Percentiles rank a stretch among this genome's conserved stretches.
Conservation (phyloP, 37 sponge, comb jelly and placozoan genomes). For the Petrosia ficiformis region DNA sequence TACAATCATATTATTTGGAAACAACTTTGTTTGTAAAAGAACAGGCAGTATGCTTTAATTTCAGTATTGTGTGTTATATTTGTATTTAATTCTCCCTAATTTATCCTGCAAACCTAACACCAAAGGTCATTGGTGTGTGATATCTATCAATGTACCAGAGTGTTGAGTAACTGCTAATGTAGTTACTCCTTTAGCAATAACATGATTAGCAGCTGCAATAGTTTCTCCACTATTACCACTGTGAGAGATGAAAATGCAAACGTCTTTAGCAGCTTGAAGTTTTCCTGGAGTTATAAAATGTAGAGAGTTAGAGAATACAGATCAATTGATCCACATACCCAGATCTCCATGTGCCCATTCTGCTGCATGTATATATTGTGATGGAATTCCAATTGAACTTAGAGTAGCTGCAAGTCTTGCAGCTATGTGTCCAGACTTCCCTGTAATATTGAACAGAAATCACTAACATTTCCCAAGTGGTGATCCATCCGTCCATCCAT, state of each 20-base stretch:
- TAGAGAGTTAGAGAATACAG: too few species aligned
- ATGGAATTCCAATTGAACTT: slow-evolving; percentile 60
- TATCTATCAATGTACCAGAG: slow-evolving; percentile 28
- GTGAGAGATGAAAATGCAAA: slow-evolving; percentile 77
- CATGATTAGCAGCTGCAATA: slow-evolving; percentile 46
- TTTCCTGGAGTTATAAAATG: slow-evolving; percentile 52
- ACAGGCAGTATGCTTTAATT: too few species aligned
- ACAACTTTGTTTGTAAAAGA: too few species aligned
- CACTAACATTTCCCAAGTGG: background rate
- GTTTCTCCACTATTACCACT: slow-evolving; percentile 76
- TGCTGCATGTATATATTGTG: slow-evolving; percentile 70
- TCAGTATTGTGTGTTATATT: too few species aligned
- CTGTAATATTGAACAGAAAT: slow-evolving; percentile 19
- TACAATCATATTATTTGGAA: too few species aligned
- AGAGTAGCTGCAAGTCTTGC: slow-evolving; percentile 65
- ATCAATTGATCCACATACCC: slow-evolving; percentile 30
- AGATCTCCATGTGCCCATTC: slow-evolving; percentile 86
- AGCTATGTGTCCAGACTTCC: slow-evolving; percentile 80
- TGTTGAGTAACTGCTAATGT: slow-evolving; percentile 34
- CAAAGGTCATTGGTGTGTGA: too few species aligned
- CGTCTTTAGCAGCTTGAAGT: slow-evolving; percentile 45
- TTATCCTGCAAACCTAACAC: too few species aligned
- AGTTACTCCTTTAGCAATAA: slow-evolving; percentile 32
- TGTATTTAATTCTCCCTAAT: too few species aligned
- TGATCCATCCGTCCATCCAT: too few species aligned